Evolutionary conservation across 2,113 vertebrate species (phyloP), one percentile per base, ranked within the genome.

Genomic region (Gobio gobio): DNA sequence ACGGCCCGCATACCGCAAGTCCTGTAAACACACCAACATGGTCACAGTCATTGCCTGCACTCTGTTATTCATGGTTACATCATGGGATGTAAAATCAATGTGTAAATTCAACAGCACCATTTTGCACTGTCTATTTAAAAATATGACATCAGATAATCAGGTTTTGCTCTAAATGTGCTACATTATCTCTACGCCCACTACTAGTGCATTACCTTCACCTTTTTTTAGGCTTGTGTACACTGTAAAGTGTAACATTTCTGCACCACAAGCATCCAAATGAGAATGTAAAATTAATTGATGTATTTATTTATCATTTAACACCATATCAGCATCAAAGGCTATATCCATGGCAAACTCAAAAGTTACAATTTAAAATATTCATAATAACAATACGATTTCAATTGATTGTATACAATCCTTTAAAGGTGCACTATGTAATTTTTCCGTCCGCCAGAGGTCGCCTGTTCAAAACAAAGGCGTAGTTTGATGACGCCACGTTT

Each of bases 11-110:
- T 49, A 70, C 51, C 47, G 16, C 83, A 66, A 64, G 47, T 68
- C 75, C 76, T 79, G 63, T 18, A 78, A 78, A 40, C 59, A 77
- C 29, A 84, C 22, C 33, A 59, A 58, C 3, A 59, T 29, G 1
- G 22, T 58, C 26, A 20, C 54, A 59, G 5, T 56, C 20, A 56
- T 56, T 45, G 26, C n/a, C 9, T 51, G 51, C 10, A 16, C 24
- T 18, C 18, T 36, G 45, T 66, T 81, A 36, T 26, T 13, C 7
- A 36, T 47, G 13, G 45, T 12, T 13, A 14, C 40, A 9, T 47
- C 40, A 74, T 3, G 43, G 43, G 10, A 74, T 58, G 66, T 10
- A 70, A 70, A 70, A 70, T 70, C 66, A 70, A 70, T 40, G 16
- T 68, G 64, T 18, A 68, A 36, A 68, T 36, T 36, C 64, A 68